These are phyloP conservation scores for Lepilemur ruficaudatus DNA, from an alignment of 2,797 vertebrate genomes.

Conservation along the genomic window DNA sequence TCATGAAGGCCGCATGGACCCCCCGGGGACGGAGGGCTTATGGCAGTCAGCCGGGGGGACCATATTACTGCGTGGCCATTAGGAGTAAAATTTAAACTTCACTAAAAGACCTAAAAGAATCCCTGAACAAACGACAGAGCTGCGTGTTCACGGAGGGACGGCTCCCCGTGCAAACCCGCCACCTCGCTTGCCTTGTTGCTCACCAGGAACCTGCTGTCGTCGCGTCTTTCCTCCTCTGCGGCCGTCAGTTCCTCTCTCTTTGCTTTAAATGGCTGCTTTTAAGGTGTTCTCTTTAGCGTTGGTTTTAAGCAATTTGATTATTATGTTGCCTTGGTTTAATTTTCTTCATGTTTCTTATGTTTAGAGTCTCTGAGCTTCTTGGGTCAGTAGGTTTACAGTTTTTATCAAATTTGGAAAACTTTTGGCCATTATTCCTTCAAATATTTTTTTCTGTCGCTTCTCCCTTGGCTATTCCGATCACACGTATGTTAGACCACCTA, in stretches of 20 bases:
- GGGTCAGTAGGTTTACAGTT: not conserved
- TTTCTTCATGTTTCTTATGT: not conserved
- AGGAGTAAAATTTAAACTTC: not conserved
- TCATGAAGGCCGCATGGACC: not conserved
- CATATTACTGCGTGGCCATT: accelerated
- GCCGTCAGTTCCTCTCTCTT: not conserved
- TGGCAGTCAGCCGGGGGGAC: not conserved
- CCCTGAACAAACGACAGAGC: not conserved
- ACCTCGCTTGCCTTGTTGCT: not conserved
- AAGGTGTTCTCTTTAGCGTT: not conserved
- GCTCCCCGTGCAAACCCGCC: accelerated
- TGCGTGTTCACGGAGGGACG: not conserved
- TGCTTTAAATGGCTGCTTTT: not conserved
- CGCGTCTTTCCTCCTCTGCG: not conserved
- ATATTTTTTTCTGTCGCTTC: too few relatives aligned
- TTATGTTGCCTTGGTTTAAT: not conserved
- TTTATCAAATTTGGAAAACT: not conserved
- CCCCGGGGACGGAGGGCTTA: accelerated
- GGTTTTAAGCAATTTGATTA: not conserved
- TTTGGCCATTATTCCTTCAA: not conserved
- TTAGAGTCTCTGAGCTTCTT: not conserved
- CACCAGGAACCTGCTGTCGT: not conserved
- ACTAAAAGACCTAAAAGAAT: too few relatives aligned
- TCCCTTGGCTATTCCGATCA: not conserved
- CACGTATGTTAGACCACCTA: not conserved